A percentile compares a stretch with the other conserved stretches of the same genome.
phyloP scores from a whole-genome alignment of 37 sponge, comb jelly and placozoan species.

The Oopsacas minuta region DNA sequence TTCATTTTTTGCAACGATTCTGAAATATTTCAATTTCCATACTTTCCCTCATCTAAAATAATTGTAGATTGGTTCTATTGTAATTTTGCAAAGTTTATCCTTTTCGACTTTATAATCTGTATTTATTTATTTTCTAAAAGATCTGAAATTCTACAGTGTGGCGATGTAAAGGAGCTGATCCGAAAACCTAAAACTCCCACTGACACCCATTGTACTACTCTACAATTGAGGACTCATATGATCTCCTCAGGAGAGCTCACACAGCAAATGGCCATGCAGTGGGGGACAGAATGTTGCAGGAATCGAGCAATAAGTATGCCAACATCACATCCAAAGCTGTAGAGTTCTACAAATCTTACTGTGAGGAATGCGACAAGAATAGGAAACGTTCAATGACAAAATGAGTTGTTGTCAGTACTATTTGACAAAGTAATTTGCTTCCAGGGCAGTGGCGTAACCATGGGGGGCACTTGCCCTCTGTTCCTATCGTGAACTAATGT shows the following conservation, averaged over 20 bases:
- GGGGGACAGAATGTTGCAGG: slow-evolving; percentile 12
- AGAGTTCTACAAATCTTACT: slow-evolving; percentile 15
- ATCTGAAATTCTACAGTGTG: slow-evolving; percentile 18
- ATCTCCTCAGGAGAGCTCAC: slow-evolving; percentile 15
- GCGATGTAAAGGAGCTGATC: slow-evolving; percentile 3
- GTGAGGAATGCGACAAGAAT: slow-evolving; percentile 6
- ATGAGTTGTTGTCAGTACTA: neutral
- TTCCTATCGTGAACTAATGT: no score
- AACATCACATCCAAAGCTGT: slow-evolving; percentile 17
- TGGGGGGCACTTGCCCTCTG: no score
- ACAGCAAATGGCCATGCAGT: neutral
- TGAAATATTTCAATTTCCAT: neutral
- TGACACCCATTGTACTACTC: slow-evolving; percentile 20
- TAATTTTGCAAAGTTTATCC: neutral
- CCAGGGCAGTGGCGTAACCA: no score
- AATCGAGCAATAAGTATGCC: slow-evolving; percentile 8
- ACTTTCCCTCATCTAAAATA: neutral
- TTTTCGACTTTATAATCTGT: neutral
- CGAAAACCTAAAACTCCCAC: slow-evolving; percentile 12
- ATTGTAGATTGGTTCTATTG: neutral
- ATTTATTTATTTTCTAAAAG: slow-evolving; percentile 12
- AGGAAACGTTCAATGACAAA: slow-evolving; percentile 18
- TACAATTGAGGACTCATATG: slow-evolving; percentile 18
- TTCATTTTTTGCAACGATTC: neutral
- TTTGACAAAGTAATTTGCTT: slow-evolving; percentile 11